Percentiles rank a stretch among this genome's conserved stretches.
Conservation (phyloP, 2,797 vertebrate genomes). For the Emys orbicularis region DNA sequence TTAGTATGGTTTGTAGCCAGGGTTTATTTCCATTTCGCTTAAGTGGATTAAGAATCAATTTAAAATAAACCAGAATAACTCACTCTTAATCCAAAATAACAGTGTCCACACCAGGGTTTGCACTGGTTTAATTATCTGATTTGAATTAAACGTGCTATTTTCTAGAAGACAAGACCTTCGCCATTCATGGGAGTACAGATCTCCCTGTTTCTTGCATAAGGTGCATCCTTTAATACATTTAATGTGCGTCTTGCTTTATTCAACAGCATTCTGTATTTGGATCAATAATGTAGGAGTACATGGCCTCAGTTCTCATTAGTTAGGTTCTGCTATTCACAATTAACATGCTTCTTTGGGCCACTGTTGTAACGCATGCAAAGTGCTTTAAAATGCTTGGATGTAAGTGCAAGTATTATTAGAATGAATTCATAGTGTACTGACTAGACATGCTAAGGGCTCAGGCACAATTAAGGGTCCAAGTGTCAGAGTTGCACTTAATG, state of each 20-base stretch:
- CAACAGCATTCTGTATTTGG: background rate
- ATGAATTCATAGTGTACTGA: background rate
- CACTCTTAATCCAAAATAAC: too few species aligned
- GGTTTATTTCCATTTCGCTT: too few species aligned
- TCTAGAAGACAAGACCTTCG: background rate
- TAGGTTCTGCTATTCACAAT: background rate
- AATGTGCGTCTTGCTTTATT: background rate
- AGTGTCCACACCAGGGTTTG: background rate
- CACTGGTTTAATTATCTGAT: background rate
- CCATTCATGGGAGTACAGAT: background rate
- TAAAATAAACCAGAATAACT: too few species aligned
- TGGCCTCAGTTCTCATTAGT: rapidly evolving
- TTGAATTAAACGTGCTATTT: slow-evolving; percentile 22
- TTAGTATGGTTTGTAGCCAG: too few species aligned
- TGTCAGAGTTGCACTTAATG: background rate
- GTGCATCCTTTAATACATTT: background rate
- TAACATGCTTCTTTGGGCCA: background rate
- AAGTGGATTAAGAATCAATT: too few species aligned
- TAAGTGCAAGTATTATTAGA: background rate
- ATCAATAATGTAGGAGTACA: background rate
- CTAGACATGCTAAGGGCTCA: too few species aligned
- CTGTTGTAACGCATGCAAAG: rapidly evolving
- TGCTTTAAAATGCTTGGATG: background rate
- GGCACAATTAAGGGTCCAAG: background rate
- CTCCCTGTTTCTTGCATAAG: background rate